Evolutionary conservation across 2,113 vertebrate genomes (phyloP).

Genomic region (Phoxinus phoxinus): DNA sequence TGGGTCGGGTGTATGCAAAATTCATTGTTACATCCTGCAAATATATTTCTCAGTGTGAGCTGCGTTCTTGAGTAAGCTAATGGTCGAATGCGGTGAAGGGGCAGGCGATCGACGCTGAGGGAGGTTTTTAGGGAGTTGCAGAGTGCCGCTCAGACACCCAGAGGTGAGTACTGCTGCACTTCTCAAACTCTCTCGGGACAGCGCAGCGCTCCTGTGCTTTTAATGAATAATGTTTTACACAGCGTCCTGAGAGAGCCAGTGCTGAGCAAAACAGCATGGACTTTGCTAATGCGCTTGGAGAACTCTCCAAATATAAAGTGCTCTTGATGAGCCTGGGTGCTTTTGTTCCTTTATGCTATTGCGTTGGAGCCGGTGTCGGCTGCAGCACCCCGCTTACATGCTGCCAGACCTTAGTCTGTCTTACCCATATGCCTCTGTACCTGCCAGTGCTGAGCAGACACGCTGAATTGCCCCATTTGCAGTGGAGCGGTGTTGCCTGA

Average conservation of each 20-base stretch:
- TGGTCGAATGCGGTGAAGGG: conserved; percentile 19
- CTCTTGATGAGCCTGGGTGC: conserved; percentile 36
- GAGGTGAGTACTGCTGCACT: conserved; percentile 8
- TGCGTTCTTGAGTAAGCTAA: conserved; percentile 48
- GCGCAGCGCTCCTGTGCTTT: not conserved
- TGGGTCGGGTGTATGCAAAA: conserved; percentile 29
- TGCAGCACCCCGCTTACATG: conserved; percentile 1
- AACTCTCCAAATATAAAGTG: conserved; percentile 46
- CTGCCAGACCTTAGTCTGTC: conserved; percentile 30
- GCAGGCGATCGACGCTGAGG: not conserved
- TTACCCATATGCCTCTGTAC: conserved; percentile 43
- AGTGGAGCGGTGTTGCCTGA: conserved; percentile 61
- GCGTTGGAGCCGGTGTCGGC: conserved; percentile 12
- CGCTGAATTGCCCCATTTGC: conserved; percentile 47
- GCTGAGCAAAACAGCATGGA: conserved; percentile 50
- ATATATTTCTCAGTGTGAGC: conserved; percentile 22
- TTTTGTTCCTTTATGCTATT: conserved; percentile 40
- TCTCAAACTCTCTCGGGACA: not conserved
- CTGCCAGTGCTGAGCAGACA: conserved; percentile 37
- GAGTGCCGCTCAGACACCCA: not conserved
- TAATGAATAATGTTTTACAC: conserved; percentile 27
- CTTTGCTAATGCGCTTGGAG: conserved; percentile 35
- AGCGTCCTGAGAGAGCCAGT: conserved; percentile 38
- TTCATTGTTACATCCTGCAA: conserved; percentile 24
- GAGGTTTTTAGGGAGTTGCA: conserved; percentile 18